Conservation (phyloP, 1,140 invertebrate genomes). For the Acromyrmex heyeri region DNA sequence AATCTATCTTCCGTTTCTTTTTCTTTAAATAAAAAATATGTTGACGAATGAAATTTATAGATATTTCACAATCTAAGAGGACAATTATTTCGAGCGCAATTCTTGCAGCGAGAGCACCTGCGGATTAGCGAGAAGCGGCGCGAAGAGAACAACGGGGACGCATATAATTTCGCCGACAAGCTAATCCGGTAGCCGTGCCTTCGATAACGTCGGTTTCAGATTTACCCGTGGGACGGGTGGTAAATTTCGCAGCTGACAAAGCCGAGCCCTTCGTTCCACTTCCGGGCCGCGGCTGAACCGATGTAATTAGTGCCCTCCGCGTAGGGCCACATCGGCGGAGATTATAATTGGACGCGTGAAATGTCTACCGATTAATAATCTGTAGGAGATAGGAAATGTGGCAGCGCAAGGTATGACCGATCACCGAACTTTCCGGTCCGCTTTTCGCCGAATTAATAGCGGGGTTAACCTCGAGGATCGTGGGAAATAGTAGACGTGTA, state of each 20-base stretch:
- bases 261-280: slow-evolving; percentile 62
- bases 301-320: slow-evolving; percentile 65
- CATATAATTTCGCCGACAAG: slow-evolving; percentile 69
- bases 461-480: slow-evolving; percentile 12
- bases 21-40: not conserved
- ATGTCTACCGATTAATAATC: slow-evolving; percentile 65
- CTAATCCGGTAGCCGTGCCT: slow-evolving; percentile 60
- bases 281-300: slow-evolving; percentile 38
- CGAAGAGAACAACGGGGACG: slow-evolving; percentile 64
- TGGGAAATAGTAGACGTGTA: slow-evolving; percentile 8
- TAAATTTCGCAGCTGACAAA: slow-evolving; percentile 74
- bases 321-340: slow-evolving; percentile 43
- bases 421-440: slow-evolving; percentile 40
- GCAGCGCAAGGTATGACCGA: slow-evolving; percentile 29
- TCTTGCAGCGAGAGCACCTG: slow-evolving; percentile 4
- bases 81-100: slow-evolving; percentile 13
- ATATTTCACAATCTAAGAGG: slow-evolving; percentile 11
- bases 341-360: slow-evolving; percentile 66
- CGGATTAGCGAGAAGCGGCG: slow-evolving; percentile 44
- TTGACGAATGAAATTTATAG: not conserved
- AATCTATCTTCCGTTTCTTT: not conserved
- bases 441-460: slow-evolving; percentile 50
- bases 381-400: not conserved
- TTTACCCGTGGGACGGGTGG: slow-evolving; percentile 63
- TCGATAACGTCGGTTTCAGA: slow-evolving; percentile 67